A percentile compares a stretch with the other conserved stretches of the same genome.
Evolutionary conservation across 1,140 invertebrate species (phyloP).

Genomic region (Harpegnathos saltator): DNA sequence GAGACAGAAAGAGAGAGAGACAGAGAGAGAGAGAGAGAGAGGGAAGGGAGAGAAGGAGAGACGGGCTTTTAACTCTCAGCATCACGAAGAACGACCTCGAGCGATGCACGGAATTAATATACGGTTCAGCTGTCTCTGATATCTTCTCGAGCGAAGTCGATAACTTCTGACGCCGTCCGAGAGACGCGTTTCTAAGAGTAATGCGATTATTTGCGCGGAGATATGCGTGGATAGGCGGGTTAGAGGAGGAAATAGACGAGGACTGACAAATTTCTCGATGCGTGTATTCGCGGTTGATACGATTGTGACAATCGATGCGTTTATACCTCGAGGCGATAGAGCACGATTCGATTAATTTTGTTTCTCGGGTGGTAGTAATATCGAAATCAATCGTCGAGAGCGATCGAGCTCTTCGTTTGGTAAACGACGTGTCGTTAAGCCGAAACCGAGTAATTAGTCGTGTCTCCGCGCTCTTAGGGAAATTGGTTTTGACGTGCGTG

Average conservation of each 20-base stretch:
- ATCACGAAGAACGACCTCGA: conserved; percentile 47
- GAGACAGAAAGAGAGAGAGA: background rate
- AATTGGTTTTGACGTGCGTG: background rate
- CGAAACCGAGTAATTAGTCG: background rate
- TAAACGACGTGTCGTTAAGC: background rate
- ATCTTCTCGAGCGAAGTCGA: conserved; percentile 42
- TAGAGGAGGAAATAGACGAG: too few relatives aligned
- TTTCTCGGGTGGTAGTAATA: background rate
- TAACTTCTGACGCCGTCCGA: conserved; percentile 16
- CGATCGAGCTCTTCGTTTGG: background rate
- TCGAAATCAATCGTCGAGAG: background rate
- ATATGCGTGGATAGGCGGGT: background rate
- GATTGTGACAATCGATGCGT: background rate
- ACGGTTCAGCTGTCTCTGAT: conserved; percentile 44
- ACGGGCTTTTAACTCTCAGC: conserved; percentile 56
- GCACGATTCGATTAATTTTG: background rate
- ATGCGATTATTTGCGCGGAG: conserved; percentile 27
- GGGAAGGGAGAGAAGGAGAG: background rate
- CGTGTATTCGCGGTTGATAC: background rate
- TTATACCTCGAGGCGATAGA: background rate
- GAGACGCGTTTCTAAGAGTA: conserved; percentile 5
- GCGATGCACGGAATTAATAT: conserved; percentile 50
- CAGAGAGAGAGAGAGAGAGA: background rate
- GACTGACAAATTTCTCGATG: background rate
- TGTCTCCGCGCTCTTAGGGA: background rate